phyloP scores from a whole-genome alignment of 2,888 invertebrate genomes.

The Drosophila pegasa region DNA sequence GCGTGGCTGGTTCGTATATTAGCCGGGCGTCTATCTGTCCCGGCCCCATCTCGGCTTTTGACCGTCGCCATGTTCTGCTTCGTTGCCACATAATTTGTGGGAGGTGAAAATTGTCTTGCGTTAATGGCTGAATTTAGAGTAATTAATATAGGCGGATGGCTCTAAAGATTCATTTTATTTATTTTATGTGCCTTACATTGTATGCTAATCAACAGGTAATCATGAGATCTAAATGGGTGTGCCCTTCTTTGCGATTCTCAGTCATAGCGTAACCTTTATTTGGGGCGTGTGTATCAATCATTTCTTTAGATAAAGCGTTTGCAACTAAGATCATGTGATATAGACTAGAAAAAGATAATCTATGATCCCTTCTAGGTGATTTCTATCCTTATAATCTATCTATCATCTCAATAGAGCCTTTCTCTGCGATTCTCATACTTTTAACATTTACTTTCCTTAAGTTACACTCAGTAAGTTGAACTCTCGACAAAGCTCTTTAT shows the following conservation, averaged over 20 bases:
- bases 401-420: too few relatives aligned
- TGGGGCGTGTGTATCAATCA: conserved; percentile 8
- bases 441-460: background rate
- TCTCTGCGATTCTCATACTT: background rate
- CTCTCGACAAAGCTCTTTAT: background rate
- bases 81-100: conserved; percentile 71
- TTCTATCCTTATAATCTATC: too few relatives aligned
- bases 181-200: conserved; percentile 46
- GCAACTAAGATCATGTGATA: background rate
- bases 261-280: background rate
- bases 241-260: conserved; percentile 35
- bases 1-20: conserved; percentile 44
- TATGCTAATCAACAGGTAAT: conserved; percentile 59
- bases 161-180: conserved; percentile 17
- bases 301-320: background rate
- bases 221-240: conserved; percentile 14
- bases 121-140: conserved; percentile 76
- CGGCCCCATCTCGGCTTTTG: conserved; percentile 13
- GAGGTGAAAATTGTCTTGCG: conserved; percentile 79
- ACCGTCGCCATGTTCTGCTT: conserved; percentile 61
- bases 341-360: background rate
- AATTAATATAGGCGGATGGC: conserved; percentile 61
- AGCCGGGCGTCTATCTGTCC: conserved; percentile 5
- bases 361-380: background rate
- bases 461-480: background rate